phyloP scores from a whole-genome alignment of 2,113 vertebrate species.

The Menidia beryllina region DNA sequence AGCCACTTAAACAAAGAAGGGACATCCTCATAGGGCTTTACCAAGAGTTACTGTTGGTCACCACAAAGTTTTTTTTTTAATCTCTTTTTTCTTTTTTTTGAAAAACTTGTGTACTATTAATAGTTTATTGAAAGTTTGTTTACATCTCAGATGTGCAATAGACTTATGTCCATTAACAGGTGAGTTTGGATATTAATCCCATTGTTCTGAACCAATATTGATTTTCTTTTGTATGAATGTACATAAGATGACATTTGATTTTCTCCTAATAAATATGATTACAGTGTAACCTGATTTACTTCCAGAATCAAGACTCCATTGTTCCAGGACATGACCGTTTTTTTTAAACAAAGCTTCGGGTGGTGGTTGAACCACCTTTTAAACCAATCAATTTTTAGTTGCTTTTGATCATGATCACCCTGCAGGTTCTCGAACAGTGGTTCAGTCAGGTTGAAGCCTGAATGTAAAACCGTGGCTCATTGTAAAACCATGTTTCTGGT shows the following conservation, averaged over 20 bases:
- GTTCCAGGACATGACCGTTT: no score
- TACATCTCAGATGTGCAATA: conserved; percentile 36
- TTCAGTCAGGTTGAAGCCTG: no score
- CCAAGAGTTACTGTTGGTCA: background rate
- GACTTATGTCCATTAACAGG: conserved; percentile 24
- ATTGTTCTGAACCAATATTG: conserved; percentile 27
- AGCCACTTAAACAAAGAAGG: conserved; percentile 46
- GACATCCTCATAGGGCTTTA: conserved; percentile 30
- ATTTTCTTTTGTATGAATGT: conserved; percentile 62
- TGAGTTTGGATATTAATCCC: conserved; percentile 30
- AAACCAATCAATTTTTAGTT: no score
- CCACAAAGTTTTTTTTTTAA: conserved; percentile 10
- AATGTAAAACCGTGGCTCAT: no score
- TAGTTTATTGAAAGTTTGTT: conserved; percentile 24
- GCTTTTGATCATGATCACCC: no score
- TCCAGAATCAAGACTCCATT: no score
- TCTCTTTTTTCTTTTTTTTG: conserved; percentile 11
- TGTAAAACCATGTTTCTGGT: no score
- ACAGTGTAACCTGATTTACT: conserved; percentile 14
- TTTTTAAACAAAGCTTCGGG: no score
- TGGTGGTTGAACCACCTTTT: no score
- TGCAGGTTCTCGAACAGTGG: no score
- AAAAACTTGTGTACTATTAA: conserved; percentile 19
- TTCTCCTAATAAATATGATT: conserved; percentile 71
- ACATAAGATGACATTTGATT: conserved; percentile 61